Conservation (phyloP, 30 jellyfish, hydroid and myxozoan genomes). For the Cassiopea andromeda region DNA sequence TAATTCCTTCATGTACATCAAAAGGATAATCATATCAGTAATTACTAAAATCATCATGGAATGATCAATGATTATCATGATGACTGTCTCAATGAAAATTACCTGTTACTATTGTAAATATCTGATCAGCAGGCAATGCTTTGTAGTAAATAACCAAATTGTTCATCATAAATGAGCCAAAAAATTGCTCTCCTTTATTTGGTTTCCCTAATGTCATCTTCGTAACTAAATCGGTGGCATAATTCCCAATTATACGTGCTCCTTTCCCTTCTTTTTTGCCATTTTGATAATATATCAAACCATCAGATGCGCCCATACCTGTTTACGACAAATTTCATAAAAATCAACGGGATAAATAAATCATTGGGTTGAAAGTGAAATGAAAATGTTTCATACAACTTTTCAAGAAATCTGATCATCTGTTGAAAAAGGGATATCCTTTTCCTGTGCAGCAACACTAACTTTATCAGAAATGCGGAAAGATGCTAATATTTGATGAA, state of each 20-base stretch:
- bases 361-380: not conserved
- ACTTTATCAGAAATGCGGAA: too few relatives aligned
- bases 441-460: too few relatives aligned
- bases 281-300: conserved; percentile 77
- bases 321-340: not conserved
- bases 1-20: too few relatives aligned
- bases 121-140: conserved; percentile 40
- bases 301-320: conserved; percentile 55
- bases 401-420: too few relatives aligned
- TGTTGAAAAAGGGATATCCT: too few relatives aligned
- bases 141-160: conserved; percentile 77
- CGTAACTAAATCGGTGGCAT: conserved; percentile 67
- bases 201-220: conserved; percentile 88
- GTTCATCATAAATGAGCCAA: conserved; percentile 82
- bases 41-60: too few relatives aligned
- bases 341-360: not conserved
- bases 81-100: not conserved
- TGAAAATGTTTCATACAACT: too few relatives aligned
- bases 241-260: conserved; percentile 68
- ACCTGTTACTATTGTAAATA: conserved; percentile 43
- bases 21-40: too few relatives aligned
- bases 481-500: too few relatives aligned
- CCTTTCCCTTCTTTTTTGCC: conserved; percentile 71
- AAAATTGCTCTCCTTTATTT: conserved; percentile 83
- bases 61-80: not conserved